These are phyloP conservation scores for Metalampra italica DNA, from an alignment of 2,888 invertebrate species.

Conservation along the genomic window DNA sequence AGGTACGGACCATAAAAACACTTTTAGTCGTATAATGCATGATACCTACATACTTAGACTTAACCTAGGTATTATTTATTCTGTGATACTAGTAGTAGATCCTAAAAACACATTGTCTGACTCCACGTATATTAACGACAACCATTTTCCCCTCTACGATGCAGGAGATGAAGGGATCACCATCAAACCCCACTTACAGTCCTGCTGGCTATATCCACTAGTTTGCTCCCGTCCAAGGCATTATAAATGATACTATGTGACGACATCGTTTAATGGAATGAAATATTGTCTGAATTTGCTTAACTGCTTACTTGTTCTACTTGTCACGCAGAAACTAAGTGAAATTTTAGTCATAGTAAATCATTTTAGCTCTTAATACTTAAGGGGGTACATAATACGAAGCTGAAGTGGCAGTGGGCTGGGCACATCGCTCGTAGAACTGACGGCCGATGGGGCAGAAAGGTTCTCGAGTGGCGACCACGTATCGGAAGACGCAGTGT, in stretches of 20 bases:
- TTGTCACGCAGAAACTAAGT: neutral
- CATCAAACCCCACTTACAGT: constrained; percentile 8
- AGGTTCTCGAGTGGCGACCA: too few relatives aligned
- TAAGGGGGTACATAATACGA: too few relatives aligned
- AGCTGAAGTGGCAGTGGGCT: too few relatives aligned
- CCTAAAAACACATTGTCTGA: neutral
- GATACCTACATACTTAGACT: too few relatives aligned
- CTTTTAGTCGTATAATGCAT: too few relatives aligned
- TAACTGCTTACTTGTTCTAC: neutral
- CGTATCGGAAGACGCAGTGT: too few relatives aligned
- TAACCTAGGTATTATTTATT: too few relatives aligned
- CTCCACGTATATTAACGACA: neutral
- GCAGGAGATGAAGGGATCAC: constrained; percentile 4
- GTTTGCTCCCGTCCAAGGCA: constrained; percentile 5
- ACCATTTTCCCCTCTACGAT: neutral
- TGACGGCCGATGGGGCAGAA: too few relatives aligned
- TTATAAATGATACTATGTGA: constrained; percentile 8
- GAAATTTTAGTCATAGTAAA: neutral
- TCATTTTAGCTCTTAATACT: too few relatives aligned
- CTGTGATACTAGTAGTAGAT: neutral
- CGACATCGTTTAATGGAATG: neutral
- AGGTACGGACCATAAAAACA: too few relatives aligned
- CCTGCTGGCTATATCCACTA: neutral
- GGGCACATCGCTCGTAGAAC: too few relatives aligned
- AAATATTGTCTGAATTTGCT: neutral